Evolutionary conservation across 2,888 invertebrate genomes (phyloP).

Genomic region (Junonia oenone): DNA sequence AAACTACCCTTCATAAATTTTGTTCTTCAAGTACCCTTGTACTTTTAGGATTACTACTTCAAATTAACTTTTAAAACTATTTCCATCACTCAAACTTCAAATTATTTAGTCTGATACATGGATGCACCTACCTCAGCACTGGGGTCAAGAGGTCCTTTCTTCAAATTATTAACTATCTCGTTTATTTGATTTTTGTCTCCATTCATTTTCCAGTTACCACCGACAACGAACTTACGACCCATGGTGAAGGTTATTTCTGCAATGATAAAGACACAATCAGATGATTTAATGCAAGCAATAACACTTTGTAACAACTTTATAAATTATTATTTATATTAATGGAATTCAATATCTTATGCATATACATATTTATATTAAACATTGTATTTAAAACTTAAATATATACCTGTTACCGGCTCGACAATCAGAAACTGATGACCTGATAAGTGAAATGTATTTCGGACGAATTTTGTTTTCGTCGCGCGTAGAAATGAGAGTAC

Average conservation of each 20-base stretch:
- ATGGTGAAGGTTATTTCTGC: conserved; percentile 54
- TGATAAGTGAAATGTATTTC: conserved; percentile 4
- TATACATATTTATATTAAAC: neutral
- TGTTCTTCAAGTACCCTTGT: no score
- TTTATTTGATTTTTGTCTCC: conserved; percentile 91
- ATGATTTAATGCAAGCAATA: no score
- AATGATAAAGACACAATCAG: neutral
- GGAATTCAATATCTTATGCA: neutral
- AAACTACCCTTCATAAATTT: no score
- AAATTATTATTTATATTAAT: neutral
- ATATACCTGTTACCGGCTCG: conserved; percentile 1
- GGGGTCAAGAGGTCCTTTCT: conserved; percentile 86
- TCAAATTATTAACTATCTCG: conserved; percentile 88
- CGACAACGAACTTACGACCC: conserved; percentile 97
- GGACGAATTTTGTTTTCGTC: conserved; percentile 4
- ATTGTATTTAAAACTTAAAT: neutral
- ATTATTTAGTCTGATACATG: no score
- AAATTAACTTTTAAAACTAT: conserved; percentile 2
- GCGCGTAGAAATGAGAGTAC: neutral
- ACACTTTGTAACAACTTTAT: neutral
- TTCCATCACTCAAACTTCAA: neutral
- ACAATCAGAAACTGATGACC: neutral
- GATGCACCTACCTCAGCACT: conserved; percentile 86
- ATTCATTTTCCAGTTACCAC: conserved; percentile 99
- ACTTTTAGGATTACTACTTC: no score